Evolutionary conservation across 23 tunicate genomes (phyloP).

Genomic region (Phallusia fumigata): DNA sequence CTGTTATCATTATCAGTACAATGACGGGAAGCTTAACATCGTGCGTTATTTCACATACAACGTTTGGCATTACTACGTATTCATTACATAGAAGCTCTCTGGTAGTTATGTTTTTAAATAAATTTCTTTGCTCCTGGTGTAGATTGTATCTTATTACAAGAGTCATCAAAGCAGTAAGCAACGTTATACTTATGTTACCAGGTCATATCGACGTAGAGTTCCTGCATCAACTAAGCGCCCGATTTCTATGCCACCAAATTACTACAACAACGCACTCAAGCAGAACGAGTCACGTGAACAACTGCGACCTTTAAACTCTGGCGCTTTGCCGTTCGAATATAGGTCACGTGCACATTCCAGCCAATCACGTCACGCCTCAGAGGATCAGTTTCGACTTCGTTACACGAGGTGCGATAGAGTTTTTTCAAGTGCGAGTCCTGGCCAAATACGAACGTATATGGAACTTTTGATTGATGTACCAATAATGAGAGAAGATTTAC

Average conservation of each 20-base stretch:
- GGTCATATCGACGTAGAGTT: background rate
- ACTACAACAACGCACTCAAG: constrained; percentile 29
- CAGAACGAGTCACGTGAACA: constrained; percentile 4
- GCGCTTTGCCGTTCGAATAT: background rate
- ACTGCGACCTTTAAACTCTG: background rate
- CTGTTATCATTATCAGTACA: no score
- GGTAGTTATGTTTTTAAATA: no score
- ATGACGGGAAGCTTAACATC: no score
- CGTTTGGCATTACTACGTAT: no score
- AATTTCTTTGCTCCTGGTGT: no score
- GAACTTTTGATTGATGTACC: no score
- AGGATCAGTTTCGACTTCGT: background rate
- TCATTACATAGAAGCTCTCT: no score
- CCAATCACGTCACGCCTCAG: constrained; percentile 2
- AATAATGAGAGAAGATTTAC: no score
- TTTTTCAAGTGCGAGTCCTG: background rate
- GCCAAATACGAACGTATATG: no score
- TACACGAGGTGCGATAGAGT: background rate
- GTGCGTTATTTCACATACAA: no score
- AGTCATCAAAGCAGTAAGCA: background rate
- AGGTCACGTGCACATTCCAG: constrained; percentile 4
- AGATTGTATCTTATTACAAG: no score
- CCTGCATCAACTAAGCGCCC: constrained; percentile 33
- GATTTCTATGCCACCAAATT: constrained; percentile 87
- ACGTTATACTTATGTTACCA: background rate